These are phyloP conservation scores for Sceloporus tristichus DNA, from an alignment of 2,113 vertebrate species.

Conservation along the genomic window DNA sequence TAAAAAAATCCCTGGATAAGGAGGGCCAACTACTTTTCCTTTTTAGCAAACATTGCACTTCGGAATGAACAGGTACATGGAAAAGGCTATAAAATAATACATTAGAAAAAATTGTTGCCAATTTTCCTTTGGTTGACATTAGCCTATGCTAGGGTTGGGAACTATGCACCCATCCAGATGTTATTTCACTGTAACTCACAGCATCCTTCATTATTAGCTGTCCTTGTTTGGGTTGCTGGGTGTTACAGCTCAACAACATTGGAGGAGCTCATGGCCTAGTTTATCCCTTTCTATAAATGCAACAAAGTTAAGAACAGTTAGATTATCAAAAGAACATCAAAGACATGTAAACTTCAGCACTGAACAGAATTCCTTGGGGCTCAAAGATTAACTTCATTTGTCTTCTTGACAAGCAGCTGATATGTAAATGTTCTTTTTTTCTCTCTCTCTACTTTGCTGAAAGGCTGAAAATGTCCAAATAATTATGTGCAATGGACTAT, in stretches of 20 bases:
- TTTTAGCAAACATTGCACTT: background rate
- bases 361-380: background rate
- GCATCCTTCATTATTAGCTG: no score
- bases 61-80: background rate
- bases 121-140: background rate
- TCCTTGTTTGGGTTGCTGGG: no score
- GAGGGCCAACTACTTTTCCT: background rate
- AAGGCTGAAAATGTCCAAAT: background rate
- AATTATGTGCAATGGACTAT: fast-evolving
- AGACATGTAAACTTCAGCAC: background rate
- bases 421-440: background rate
- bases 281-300: background rate
- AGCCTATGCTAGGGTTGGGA: no score
- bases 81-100: no score
- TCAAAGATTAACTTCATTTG: slow-evolving; percentile 6
- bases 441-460: background rate
- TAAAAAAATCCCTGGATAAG: no score
- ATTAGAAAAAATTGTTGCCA: no score
- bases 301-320: background rate
- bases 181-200: no score
- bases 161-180: no score
- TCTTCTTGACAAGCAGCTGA: slow-evolving; percentile 15
- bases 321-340: fast-evolving
- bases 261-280: background rate
- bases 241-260: no score